These are phyloP conservation scores for Napeogenes inachia DNA, from an alignment of 2,888 invertebrate genomes.

Conservation along the genomic window DNA sequence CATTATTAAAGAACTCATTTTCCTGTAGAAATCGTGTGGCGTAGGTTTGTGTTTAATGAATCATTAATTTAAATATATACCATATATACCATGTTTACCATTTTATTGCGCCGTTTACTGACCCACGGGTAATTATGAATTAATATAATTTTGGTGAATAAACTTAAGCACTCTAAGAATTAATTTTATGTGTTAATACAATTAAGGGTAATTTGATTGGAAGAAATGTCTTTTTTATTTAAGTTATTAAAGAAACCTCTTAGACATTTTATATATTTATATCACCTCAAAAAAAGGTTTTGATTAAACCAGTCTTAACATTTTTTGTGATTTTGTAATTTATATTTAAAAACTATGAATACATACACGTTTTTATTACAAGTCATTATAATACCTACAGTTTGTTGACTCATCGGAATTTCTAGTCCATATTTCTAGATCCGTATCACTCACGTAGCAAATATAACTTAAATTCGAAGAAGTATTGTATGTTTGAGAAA, in stretches of 20 bases:
- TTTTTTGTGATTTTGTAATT: too few relatives aligned
- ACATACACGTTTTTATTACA: conserved; percentile 7
- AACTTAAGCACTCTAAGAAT: neutral
- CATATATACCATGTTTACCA: conserved; percentile 34
- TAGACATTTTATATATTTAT: too few relatives aligned
- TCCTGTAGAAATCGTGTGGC: conserved; percentile 25
- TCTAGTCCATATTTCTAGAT: conserved; percentile 30
- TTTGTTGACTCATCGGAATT: conserved; percentile 31
- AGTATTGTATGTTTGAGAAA: conserved; percentile 16
- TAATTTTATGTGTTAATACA: neutral
- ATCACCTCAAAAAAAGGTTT: too few relatives aligned
- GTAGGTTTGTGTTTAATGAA: conserved; percentile 25
- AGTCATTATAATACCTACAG: conserved; percentile 6
- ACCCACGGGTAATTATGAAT: conserved; percentile 16
- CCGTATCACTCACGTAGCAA: conserved; percentile 32
- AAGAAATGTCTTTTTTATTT: too few relatives aligned
- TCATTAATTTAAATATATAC: conserved; percentile 32
- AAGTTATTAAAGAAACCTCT: too few relatives aligned
- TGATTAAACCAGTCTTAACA: neutral
- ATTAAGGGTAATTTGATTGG: neutral
- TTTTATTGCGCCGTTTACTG: conserved; percentile 33
- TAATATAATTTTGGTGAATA: conserved; percentile 7
- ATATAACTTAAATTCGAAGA: conserved; percentile 18
- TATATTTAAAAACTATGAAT: neutral
- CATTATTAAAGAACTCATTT: conserved; percentile 11